Base-by-base conservation (phyloP, 92 coral and sea anemone species). In the Palythoa grandiflora region DNA sequence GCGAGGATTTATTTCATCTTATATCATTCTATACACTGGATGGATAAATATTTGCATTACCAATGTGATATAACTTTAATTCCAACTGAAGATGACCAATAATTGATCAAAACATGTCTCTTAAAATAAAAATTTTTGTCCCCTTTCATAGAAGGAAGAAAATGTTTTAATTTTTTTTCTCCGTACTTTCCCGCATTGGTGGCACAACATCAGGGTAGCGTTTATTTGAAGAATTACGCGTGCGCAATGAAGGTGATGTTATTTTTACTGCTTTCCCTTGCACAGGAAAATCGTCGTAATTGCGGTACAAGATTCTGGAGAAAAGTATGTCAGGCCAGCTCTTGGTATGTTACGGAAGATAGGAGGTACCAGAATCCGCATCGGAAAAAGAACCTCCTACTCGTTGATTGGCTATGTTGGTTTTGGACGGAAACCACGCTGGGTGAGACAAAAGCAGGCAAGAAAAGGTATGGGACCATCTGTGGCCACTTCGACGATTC, bases 401-500 rank as follows among this genome's bases (percentile, higher is more conserved):
- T 44, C 84, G 9, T 36, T 79, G 71, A 79, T 79, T 38, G 84
- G 84, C 14, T 79, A 79, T 38, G 38, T 79, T 2, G 84, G 84
- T 8, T 20, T 47, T 44, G 54, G 84, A 8, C 84, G 54, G 37
- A 79, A 61, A 19, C 84, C 84, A 36, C 0, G 71, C 84, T 79
- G 84, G 84, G 71, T 79, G 50, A 79, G 66, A 53, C 84, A 79
- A 60, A 79, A 79, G 47, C 84, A 79, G 38, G 52, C 84, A 60
- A 79, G 38, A n/a, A 51, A 71, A 79, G 37, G 72, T 28, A 79
- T 38, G 35, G 84, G 84, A 20, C 84, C 84, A 9, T 79, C 84
- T 5, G 16, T 79, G 15, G 84, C 38, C 12, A 36, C 84, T 20
- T 20, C 84, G n/a, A 60, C 65, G 19, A 44, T 79, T 79, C 21